These are phyloP conservation scores for Maconellicoccus hirsutus DNA, from an alignment of 1,140 invertebrate genomes.

Conservation along the genomic window DNA sequence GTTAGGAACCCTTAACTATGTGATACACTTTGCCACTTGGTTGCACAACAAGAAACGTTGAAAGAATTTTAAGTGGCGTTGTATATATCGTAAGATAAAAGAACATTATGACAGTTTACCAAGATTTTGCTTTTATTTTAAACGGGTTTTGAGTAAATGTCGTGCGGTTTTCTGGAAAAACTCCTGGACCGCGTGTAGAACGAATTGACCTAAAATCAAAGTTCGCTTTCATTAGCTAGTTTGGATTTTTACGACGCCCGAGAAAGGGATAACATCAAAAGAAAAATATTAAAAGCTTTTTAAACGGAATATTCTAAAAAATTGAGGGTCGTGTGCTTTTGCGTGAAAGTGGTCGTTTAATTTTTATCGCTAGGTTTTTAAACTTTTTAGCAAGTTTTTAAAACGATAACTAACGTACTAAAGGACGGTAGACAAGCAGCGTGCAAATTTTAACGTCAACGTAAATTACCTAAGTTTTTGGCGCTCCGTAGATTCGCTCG, in stretches of 20 bases:
- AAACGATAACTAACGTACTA: neutral
- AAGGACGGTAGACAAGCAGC: neutral
- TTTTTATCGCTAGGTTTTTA: neutral
- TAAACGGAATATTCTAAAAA: neutral
- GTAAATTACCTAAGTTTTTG: conserved; percentile 1
- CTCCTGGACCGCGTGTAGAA: neutral
- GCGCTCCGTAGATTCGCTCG: neutral
- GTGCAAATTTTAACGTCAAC: neutral
- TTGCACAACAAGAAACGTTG: conserved; percentile 11
- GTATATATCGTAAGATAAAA: neutral
- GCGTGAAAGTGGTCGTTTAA: conserved; percentile 7
- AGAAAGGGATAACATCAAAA: neutral
- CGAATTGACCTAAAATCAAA: neutral
- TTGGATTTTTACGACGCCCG: neutral
- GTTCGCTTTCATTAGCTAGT: neutral
- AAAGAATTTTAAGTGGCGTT: conserved; percentile 13
- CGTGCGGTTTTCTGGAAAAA: neutral
- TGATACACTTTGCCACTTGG: conserved; percentile 18
- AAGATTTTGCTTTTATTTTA: no score
- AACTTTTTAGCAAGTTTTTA: conserved; percentile 1
- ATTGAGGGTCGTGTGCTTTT: neutral
- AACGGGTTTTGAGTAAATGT: neutral
- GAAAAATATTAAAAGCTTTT: neutral
- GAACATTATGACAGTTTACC: neutral
- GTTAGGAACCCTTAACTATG: conserved; percentile 18